These are phyloP conservation scores for Bathynomus jamesi DNA, from an alignment of 1,140 invertebrate species.

Conservation along the genomic window DNA sequence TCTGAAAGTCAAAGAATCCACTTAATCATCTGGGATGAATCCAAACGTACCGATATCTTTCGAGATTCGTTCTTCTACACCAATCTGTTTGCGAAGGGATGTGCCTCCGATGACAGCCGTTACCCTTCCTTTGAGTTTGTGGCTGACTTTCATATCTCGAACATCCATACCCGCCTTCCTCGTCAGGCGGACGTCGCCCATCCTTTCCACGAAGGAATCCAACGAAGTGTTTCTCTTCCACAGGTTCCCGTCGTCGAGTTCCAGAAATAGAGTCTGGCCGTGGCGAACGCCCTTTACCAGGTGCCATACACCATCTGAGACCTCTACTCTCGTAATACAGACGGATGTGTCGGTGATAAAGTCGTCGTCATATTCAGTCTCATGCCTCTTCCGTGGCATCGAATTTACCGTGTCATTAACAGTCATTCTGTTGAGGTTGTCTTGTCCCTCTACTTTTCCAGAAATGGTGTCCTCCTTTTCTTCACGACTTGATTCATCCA, in stretches of 20 bases:
- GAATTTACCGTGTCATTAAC: too few species aligned
- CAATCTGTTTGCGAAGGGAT: too few species aligned
- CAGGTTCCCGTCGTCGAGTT: neutral
- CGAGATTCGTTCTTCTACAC: too few species aligned
- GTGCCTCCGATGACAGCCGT: neutral
- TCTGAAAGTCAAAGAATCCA: too few species aligned
- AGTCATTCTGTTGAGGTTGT: too few species aligned
- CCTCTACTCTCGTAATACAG: neutral
- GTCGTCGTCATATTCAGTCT: too few species aligned
- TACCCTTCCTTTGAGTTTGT: neutral
- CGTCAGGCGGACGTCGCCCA: neutral
- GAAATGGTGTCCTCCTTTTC: too few species aligned
- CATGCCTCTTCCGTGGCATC: too few species aligned
- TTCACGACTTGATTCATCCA: too few species aligned
- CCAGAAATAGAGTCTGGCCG: neutral
- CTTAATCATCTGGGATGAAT: too few species aligned
- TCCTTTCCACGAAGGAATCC: neutral
- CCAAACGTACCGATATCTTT: too few species aligned
- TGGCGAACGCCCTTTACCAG: neutral
- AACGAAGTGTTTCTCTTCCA: neutral
- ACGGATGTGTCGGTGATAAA: neutral
- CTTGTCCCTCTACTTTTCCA: too few species aligned
- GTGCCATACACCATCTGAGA: neutral
- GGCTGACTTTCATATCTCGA: neutral
- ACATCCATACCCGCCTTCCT: neutral